Evolutionary conservation across 1,140 invertebrate species (phyloP).

Genomic region (Calephelis nemesis): DNA sequence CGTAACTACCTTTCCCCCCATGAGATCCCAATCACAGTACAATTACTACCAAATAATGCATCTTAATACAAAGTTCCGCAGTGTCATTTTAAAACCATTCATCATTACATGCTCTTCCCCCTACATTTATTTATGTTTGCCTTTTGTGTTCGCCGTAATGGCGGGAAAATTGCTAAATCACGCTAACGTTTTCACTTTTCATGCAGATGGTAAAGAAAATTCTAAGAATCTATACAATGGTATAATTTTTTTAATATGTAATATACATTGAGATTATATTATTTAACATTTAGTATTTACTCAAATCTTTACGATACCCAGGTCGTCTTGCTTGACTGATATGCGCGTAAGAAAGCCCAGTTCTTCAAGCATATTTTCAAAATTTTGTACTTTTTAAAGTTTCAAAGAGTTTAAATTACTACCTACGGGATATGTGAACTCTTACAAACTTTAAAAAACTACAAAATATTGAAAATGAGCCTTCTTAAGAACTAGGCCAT

Average conservation of each 20-base stretch:
- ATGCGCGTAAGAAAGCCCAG: too few species aligned
- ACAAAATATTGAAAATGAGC: too few species aligned
- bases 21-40: background rate
- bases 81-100: conserved; percentile 35
- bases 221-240: conserved; percentile 21
- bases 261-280: too few species aligned
- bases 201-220: conserved; percentile 30
- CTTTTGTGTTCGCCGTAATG: conserved; percentile 31
- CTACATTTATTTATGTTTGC: conserved; percentile 34
- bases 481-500: too few species aligned
- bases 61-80: conserved; percentile 22
- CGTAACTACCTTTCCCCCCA: background rate
- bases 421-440: too few species aligned
- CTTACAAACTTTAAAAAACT: too few species aligned
- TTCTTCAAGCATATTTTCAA: too few species aligned
- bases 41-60: background rate
- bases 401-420: too few species aligned
- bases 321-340: too few species aligned
- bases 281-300: too few species aligned
- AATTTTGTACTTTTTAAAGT: too few species aligned
- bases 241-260: background rate
- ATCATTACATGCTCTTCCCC: conserved; percentile 30
- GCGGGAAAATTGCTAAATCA: conserved; percentile 30
- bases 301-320: too few species aligned
- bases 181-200: conserved; percentile 25